A percentile compares a stretch with the other conserved stretches of the same genome.
phyloP scores from a whole-genome alignment of 2,888 invertebrate species.

The Pristionchus maxplancki region DNA sequence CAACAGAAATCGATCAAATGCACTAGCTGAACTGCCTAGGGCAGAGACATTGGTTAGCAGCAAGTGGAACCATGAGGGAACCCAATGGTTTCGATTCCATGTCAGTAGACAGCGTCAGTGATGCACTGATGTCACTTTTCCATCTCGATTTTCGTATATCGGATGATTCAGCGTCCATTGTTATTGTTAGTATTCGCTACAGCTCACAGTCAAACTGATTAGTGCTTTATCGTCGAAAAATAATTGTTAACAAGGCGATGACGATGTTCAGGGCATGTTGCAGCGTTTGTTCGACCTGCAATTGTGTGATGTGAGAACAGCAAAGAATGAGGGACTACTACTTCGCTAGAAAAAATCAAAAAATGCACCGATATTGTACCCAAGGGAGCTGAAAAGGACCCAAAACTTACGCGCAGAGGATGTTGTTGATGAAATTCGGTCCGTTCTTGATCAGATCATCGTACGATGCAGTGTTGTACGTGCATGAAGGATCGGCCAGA shows the following conservation, averaged over 20 bases:
- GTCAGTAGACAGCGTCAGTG: no score
- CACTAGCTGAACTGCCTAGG: not conserved
- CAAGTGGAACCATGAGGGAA: no score
- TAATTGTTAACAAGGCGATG: not conserved
- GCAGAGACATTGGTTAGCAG: not conserved
- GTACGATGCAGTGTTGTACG: slow-evolving; percentile 56
- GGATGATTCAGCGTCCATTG: not conserved
- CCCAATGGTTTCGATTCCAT: no score
- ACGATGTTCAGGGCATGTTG: not conserved
- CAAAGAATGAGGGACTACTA: not conserved
- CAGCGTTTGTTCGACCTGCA: not conserved
- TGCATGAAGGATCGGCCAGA: slow-evolving; percentile 58
- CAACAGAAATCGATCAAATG: slow-evolving; percentile 22
- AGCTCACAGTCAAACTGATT: not conserved
- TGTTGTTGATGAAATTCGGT: slow-evolving; percentile 62
- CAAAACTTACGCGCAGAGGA: slow-evolving; percentile 66
- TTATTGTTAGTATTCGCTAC: not conserved
- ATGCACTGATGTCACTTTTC: no score
- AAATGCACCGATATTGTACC: no score
- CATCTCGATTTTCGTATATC: no score
- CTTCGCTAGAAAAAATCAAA: no score
- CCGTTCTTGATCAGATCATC: slow-evolving; percentile 62
- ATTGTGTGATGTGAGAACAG: not conserved
- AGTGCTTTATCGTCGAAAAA: not conserved
- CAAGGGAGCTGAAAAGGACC: no score